A percentile compares a stretch with the other conserved stretches of the same genome.
phyloP scores from a whole-genome alignment of 1,140 invertebrate species.

The Stegodyphus mimosarum region DNA sequence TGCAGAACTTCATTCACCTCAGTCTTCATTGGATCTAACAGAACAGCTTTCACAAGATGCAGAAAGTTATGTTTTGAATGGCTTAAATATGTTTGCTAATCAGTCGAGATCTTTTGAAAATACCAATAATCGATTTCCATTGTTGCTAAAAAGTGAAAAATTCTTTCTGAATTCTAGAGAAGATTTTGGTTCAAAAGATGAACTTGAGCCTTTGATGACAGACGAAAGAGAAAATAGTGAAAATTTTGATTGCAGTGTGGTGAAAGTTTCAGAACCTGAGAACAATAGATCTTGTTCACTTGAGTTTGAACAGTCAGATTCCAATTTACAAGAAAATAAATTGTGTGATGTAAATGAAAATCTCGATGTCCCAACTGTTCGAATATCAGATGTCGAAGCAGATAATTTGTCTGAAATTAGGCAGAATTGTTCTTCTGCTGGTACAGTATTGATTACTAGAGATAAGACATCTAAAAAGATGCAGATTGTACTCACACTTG shows the following conservation, averaged over 20 bases:
- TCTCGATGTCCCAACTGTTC: constrained; percentile 25
- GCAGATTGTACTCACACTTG: constrained; percentile 49
- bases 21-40: constrained; percentile 26
- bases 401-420: background rate
- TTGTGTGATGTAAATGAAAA: constrained; percentile 13
- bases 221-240: background rate
- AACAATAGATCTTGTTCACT: background rate
- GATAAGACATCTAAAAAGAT: constrained; percentile 52
- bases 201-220: background rate
- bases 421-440: constrained; percentile 22
- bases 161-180: constrained; percentile 23
- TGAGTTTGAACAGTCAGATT: background rate
- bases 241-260: too few species aligned
- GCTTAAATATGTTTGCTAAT: constrained; percentile 27
- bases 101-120: background rate
- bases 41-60: constrained; percentile 24
- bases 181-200: background rate
- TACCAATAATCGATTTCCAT: background rate
- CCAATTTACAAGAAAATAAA: background rate
- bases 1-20: constrained; percentile 19
- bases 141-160: constrained; percentile 2
- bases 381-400: constrained; percentile 19
- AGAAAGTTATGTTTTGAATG: constrained; percentile 13
- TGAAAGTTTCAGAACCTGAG: background rate
- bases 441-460: constrained; percentile 39